phyloP scores from a whole-genome alignment of 2,113 vertebrate species.

The Eptesicus fuscus region DNA sequence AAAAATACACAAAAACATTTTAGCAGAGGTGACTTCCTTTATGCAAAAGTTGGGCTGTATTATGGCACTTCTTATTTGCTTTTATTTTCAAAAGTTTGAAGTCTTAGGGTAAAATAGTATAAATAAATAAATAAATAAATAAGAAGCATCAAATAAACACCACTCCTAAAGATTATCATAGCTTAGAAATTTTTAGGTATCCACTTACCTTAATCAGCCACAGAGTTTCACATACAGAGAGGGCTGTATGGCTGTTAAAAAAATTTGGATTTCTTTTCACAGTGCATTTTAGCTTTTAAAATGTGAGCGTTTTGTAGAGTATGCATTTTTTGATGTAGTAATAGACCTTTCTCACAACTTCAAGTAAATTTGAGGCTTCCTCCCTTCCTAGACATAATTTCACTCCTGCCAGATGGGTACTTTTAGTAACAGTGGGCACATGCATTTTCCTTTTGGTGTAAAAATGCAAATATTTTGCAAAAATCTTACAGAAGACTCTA shows the following conservation, averaged over 20 bases:
- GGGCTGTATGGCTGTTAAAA: background rate
- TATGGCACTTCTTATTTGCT: background rate
- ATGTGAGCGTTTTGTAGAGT: background rate
- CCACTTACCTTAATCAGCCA: background rate
- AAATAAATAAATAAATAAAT: background rate
- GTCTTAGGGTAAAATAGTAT: background rate
- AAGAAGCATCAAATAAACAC: background rate
- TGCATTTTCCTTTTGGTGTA: background rate
- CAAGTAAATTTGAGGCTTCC: background rate
- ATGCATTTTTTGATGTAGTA: background rate
- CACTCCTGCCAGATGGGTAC: background rate
- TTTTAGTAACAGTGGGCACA: background rate
- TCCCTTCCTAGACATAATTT: background rate
- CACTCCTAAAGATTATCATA: background rate
- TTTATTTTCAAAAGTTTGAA: background rate
- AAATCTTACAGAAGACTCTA: background rate
- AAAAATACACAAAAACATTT: background rate
- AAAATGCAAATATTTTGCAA: slow-evolving; percentile 18
- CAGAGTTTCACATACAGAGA: background rate
- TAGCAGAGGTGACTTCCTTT: background rate
- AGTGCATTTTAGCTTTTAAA: background rate
- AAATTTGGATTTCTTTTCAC: background rate
- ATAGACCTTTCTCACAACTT: background rate
- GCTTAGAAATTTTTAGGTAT: background rate
- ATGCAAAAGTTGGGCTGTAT: background rate